phyloP scores from a whole-genome alignment of 2,797 vertebrate species.

The Argya squamiceps region DNA sequence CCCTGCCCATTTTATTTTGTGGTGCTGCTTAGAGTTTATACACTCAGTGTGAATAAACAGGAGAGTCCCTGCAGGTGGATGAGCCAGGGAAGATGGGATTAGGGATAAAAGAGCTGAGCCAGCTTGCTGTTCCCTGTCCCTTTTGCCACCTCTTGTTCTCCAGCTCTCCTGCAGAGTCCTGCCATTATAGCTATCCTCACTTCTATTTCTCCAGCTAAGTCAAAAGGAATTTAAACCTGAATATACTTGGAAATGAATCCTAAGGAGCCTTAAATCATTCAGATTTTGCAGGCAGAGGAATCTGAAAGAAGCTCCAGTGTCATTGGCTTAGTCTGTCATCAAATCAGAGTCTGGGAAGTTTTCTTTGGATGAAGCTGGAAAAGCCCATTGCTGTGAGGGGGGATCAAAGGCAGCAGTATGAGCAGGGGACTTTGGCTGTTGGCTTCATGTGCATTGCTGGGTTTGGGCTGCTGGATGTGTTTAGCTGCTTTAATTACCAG shows the following conservation, averaged over 20 bases:
- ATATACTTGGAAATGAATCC: background rate
- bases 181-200: background rate
- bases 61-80: background rate
- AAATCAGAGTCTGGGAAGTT: background rate
- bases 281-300: background rate
- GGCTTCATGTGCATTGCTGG: background rate
- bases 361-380: background rate
- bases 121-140: background rate
- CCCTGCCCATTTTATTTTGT: background rate
- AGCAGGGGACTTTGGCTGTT: background rate
- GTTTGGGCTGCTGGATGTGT: background rate
- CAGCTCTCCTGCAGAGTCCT: background rate
- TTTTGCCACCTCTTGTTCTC: background rate
- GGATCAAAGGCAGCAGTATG: background rate
- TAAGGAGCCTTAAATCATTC: background rate
- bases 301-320: background rate
- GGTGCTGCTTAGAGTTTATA: background rate
- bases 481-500: background rate
- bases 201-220: background rate
- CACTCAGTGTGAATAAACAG: background rate
- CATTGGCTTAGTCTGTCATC: background rate
- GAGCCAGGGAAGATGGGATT: background rate
- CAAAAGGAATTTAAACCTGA: background rate
- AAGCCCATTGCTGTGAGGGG: background rate
- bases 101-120: background rate